Conservation (phyloP, 2,797 vertebrate genomes). For the Coregonus ussuriensis region DNA sequence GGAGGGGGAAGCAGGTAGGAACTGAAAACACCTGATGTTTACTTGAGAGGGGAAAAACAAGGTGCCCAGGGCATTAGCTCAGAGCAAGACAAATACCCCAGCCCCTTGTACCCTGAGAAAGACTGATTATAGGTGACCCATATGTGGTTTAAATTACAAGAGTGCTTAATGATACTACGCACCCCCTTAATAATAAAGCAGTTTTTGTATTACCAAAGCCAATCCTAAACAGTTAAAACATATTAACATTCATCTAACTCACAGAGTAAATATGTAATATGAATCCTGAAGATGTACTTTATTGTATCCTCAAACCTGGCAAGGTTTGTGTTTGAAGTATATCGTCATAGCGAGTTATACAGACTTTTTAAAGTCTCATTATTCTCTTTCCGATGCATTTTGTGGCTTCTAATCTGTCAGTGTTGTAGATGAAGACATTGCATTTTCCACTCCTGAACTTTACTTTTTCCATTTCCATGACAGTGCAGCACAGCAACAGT, state of each 20-base stretch:
- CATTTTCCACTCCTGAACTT: neutral
- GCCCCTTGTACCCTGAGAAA: too few relatives aligned
- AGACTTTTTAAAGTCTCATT: neutral
- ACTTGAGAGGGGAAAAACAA: constrained; percentile 33
- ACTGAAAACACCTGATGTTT: constrained; percentile 74
- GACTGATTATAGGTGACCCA: too few relatives aligned
- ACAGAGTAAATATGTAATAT: constrained; percentile 3
- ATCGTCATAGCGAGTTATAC: neutral
- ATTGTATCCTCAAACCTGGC: neutral
- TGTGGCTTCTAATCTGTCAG: constrained; percentile 2
- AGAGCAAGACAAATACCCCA: constrained; percentile 38
- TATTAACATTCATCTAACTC: neutral
- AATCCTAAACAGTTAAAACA: constrained; percentile 1
- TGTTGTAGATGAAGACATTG: neutral
- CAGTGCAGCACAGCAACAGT: neutral
- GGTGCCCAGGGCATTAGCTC: constrained; percentile 43
- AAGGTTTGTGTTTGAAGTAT: neutral
- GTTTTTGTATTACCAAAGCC: neutral
- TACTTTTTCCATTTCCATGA: constrained; percentile 10
- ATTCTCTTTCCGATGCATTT: neutral
- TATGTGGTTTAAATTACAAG: constrained; percentile 21
- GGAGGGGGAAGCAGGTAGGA: constrained; percentile 50
- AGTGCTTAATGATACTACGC: neutral
- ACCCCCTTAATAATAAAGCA: neutral
- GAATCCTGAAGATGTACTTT: neutral